Base-by-base conservation (phyloP, 2,888 invertebrate species). In the Ectemnius lituratus region DNA sequence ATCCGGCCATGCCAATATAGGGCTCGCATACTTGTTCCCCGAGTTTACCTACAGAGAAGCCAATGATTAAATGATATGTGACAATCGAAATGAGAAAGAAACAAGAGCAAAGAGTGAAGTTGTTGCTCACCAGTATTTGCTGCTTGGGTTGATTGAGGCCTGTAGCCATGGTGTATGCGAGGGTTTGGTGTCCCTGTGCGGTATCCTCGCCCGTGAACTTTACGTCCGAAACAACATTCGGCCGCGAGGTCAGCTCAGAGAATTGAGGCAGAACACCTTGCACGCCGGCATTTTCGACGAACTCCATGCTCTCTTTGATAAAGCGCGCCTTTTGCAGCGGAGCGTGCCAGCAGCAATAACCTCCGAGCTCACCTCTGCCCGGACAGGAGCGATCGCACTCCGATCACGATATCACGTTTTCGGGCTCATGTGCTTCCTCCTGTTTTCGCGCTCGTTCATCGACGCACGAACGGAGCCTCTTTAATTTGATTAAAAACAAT, bases 181-280 rank as follows among this genome's bases (percentile, higher is more conserved):
- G n/a, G 11, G 76, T 85, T 60, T 87, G 88, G 6, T 79, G 73
- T 46, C 69, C 76, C 56, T 87, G 88, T 70, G 60, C 70, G 37
- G 62, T 67, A 58, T 73, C 82, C n/a, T 76, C 72, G 2, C 82
- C 78, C 27, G 85, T 79, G 57, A 85, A 86, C 75, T 85, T 83
- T 18, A 85, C 73, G 28, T 67, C 78, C 4, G 86, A 68, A 6
- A 82, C 78, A 23, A 80, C 70, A 74, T 80, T 86, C 8, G 87
- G 68, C 46, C 86, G 84, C 11, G 87, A 76, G 16, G 88, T 86
- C 73, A 90, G 76, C 47, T 90, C 90, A 2, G 90, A 88, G 68
- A 90, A 90, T 67, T 89, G 90, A 13, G 90, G 90, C 59, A 90
- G 79, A 16, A 85, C 78, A 47, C 85, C 85, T 67, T 89, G 88